Base-by-base conservation (phyloP, 2,888 invertebrate genomes). In the Hetaerina titia region DNA sequence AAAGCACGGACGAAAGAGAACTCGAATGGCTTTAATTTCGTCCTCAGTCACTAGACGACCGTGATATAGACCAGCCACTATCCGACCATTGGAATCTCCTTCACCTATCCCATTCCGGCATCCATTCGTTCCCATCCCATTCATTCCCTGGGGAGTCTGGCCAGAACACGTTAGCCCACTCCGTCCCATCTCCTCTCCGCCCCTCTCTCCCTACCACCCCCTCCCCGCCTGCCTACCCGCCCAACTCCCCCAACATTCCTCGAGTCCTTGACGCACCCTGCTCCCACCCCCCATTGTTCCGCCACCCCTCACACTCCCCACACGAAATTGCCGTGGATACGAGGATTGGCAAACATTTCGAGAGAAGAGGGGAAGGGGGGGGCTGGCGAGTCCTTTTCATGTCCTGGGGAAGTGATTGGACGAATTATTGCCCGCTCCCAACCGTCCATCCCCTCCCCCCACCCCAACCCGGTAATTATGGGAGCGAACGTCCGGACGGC, bases 331-430 rank as follows among this genome's bases (percentile, higher is more conserved):
- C 45, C 45, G 45, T 45, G 45, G 45, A 45, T 45, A 45, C 31
- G 4, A 15, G 25, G 25, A 25, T 81, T 31, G 81, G 81, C 31
- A 81, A 81, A 81, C 81, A 81, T 31, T 81, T 13, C 81, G 11
- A 4, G 8, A 25, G 2, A 25, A 31, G 2, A 25, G 31, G 25
- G 74, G 69, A 69, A 69, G 69, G 0, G 5, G 9, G n/a, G 69
- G 45, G 45, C 4, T 45, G 45, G 45, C 45, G 45, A 45, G 45
- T 45, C 31, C 81, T 81, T 81, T 81, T 81, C 81, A 31, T 31
- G 81, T 81, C 81, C 13, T 2, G 11, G 81, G 81, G 81, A 81
- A 31, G 81, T 81, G 81, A 81, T 81, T 81, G 81, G 81, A 81
- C 31, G 81, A 81, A 81, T 81, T 81, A 81, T 81, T 31, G 81